phyloP scores from a whole-genome alignment of 2,797 vertebrate genomes.

The Trachops cirrhosus region DNA sequence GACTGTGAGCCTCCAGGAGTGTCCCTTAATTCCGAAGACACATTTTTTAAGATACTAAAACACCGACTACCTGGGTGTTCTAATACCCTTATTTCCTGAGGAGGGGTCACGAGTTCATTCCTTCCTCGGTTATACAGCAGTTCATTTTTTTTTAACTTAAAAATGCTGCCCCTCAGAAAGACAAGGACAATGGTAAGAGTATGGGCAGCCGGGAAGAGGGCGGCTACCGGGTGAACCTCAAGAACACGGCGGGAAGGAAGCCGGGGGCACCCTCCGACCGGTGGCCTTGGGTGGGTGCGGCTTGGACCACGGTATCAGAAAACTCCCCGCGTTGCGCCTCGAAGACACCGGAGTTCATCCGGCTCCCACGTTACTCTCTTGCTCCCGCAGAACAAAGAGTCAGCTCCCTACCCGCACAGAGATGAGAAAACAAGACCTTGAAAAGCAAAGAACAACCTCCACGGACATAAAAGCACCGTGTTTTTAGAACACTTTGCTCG shows the following conservation, averaged over 20 bases:
- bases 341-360: rapidly evolving
- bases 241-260: not conserved
- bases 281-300: not conserved
- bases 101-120: not conserved
- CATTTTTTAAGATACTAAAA: not conserved
- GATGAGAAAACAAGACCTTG: not conserved
- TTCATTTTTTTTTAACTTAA: not conserved
- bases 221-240: rapidly evolving
- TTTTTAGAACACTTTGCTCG: not conserved
- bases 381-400: too few species aligned
- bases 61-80: not conserved
- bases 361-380: too few species aligned
- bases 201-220: rapidly evolving
- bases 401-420: rapidly evolving
- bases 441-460: not conserved
- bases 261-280: rapidly evolving
- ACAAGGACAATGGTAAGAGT: not conserved
- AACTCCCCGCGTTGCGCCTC: rapidly evolving
- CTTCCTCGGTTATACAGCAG: not conserved
- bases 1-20: not conserved
- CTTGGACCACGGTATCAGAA: rapidly evolving
- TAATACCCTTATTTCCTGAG: not conserved
- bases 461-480: not conserved
- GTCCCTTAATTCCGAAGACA: not conserved
- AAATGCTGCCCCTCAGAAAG: not conserved